These are phyloP conservation scores for Dryobotodes eremita DNA, from an alignment of 2,888 invertebrate species.

Conservation along the genomic window DNA sequence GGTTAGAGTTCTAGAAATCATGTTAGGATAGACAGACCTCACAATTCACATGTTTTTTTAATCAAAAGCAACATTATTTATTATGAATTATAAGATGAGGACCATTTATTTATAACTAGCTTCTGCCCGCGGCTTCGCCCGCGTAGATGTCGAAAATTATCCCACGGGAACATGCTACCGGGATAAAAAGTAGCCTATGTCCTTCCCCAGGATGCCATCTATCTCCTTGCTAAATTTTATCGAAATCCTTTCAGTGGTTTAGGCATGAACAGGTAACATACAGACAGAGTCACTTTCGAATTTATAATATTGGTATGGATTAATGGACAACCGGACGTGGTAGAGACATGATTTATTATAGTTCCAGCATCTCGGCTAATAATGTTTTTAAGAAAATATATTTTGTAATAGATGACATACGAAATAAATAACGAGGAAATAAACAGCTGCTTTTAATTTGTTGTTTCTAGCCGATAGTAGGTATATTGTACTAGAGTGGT, in stretches of 20 bases:
- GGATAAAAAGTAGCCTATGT: too few relatives aligned
- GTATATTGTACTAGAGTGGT: not conserved
- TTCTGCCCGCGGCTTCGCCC: too few relatives aligned
- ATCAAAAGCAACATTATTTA: conserved; percentile 12
- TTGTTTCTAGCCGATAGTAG: not conserved
- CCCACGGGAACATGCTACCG: too few relatives aligned
- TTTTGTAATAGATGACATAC: conserved; percentile 37
- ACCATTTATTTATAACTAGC: conserved; percentile 20
- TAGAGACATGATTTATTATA: conserved; percentile 33
- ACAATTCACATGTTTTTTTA: not conserved
- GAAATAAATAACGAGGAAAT: conserved; percentile 18
- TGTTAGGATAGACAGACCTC: too few relatives aligned
- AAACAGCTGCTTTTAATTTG: conserved; percentile 29
- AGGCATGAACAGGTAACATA: too few relatives aligned
- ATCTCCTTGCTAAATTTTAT: too few relatives aligned
- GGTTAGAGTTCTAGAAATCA: too few relatives aligned
- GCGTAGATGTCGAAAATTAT: too few relatives aligned
- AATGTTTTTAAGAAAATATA: conserved; percentile 45
- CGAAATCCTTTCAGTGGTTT: too few relatives aligned
- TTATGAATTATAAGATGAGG: conserved; percentile 9
- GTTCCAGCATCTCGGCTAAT: conserved; percentile 29
- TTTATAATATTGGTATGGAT: too few relatives aligned
- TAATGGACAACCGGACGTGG: conserved; percentile 52
- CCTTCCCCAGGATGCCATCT: too few relatives aligned
- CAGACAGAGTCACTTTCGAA: too few relatives aligned